Percentiles rank a stretch among this genome's conserved stretches.
Conservation (phyloP, 2,797 vertebrate genomes). For the Bothrops alternatus region DNA sequence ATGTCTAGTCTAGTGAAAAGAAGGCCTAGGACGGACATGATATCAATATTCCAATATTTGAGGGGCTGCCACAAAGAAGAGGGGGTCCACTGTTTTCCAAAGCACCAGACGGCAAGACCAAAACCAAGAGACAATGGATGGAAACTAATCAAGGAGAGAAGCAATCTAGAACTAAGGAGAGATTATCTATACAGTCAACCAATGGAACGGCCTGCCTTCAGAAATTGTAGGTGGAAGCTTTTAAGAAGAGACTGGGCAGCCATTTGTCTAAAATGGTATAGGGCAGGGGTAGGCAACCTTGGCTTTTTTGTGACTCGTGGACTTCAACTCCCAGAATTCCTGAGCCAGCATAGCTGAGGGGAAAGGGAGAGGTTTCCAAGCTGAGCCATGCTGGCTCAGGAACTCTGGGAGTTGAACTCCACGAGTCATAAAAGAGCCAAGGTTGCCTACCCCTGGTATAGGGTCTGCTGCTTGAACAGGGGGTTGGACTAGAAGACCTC, state of each 20-base stretch:
- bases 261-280: background rate
- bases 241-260: background rate
- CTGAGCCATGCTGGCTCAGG: too few species aligned
- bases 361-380: too few species aligned
- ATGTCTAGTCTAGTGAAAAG: background rate
- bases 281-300: too few species aligned
- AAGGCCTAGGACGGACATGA: background rate
- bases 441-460: background rate
- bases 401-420: too few species aligned
- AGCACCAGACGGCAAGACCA: background rate
- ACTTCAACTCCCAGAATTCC: too few species aligned
- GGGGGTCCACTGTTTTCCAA: background rate
- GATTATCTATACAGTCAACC: background rate
- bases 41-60: background rate
- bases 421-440: too few species aligned
- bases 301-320: too few species aligned
- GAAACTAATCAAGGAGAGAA: background rate
- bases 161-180: background rate
- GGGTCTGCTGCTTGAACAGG: background rate
- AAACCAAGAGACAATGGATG: background rate
- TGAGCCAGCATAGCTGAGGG: too few species aligned
- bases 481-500: background rate
- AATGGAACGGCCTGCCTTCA: background rate
- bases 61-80: background rate
- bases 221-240: background rate